These are phyloP conservation scores for Goniozus legneri DNA, from an alignment of 1,140 invertebrate genomes.

Conservation along the genomic window DNA sequence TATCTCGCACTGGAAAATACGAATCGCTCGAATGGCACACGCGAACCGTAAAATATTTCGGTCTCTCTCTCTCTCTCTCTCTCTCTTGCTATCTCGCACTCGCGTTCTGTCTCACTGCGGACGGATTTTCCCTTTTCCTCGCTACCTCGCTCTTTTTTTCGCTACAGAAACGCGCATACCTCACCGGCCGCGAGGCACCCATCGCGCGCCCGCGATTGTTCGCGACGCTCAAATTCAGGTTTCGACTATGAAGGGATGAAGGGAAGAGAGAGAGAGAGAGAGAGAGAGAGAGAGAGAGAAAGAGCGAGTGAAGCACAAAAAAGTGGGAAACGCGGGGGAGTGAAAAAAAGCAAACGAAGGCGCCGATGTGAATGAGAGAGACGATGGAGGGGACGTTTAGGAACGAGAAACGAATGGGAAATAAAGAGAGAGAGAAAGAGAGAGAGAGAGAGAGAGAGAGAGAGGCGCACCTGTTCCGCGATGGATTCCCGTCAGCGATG, in stretches of 20 bases:
- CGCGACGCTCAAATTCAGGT: constrained; percentile 26
- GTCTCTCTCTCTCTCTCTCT: too few relatives aligned
- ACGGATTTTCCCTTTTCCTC: too few relatives aligned
- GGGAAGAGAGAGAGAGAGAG: constrained; percentile 1
- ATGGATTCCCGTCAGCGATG: constrained; percentile 11
- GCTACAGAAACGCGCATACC: constrained; percentile 22
- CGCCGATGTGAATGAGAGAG: neutral
- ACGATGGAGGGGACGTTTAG: too few relatives aligned
- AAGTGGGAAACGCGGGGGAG: constrained; percentile 7
- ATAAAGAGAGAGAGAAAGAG: too few relatives aligned
- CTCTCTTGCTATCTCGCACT: neutral
- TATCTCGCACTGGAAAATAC: too few relatives aligned
- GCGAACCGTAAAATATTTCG: too few relatives aligned
- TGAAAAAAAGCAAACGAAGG: constrained; percentile 14
- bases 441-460: too few relatives aligned
- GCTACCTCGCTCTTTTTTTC: constrained; percentile 15
- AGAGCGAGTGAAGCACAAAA: constrained; percentile 18
- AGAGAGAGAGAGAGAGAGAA: constrained; percentile 7
- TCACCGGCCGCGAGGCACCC: constrained; percentile 1
- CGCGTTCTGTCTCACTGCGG: neutral
- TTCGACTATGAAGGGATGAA: constrained; percentile 13
- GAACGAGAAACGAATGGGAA: too few relatives aligned
- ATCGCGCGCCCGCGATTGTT: constrained; percentile 1
- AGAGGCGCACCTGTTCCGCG: constrained; percentile 9
- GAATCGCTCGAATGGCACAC: too few relatives aligned